Conservation (phyloP, 2,888 invertebrate genomes). For the Luffia ferchaultella region DNA sequence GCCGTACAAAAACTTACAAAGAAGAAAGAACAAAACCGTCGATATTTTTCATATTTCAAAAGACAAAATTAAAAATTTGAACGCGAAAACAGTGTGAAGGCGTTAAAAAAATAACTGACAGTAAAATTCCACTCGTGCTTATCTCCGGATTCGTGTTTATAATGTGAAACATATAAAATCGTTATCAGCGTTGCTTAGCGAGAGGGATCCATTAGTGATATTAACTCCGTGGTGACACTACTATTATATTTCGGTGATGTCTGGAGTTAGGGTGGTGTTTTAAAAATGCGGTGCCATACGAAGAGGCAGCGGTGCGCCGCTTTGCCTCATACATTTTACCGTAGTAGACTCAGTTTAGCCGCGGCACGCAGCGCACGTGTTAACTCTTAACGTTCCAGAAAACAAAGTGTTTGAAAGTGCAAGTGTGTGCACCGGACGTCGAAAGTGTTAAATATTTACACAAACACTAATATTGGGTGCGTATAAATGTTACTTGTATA, state of each 20-base stretch:
- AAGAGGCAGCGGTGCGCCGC: slow-evolving; percentile 37
- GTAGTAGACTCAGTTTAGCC: not conserved
- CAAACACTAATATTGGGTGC: not conserved
- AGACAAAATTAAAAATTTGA: no score
- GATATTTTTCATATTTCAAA: not conserved
- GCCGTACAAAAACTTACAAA: not conserved
- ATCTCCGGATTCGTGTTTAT: slow-evolving; percentile 11
- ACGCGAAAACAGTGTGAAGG: not conserved
- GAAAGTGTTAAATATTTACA: not conserved
- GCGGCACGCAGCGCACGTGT: slow-evolving; percentile 1
- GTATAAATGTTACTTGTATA: not conserved
- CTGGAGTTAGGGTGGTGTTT: not conserved
- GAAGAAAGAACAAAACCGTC: no score
- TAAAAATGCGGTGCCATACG: slow-evolving; percentile 45
- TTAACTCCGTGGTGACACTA: not conserved
- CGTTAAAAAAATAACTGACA: not conserved
- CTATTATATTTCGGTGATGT: not conserved
- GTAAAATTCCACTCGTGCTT: slow-evolving; percentile 1
- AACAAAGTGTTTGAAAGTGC: not conserved
- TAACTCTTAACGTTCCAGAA: not conserved
- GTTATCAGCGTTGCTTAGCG: not conserved
- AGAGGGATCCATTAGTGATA: no score
- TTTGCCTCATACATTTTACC: slow-evolving; percentile 1
- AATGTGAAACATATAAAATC: slow-evolving; percentile 3
- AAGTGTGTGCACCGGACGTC: not conserved